These are phyloP conservation scores for Pelmatolapia mariae DNA, from an alignment of 2,113 vertebrate species.

Conservation along the genomic window DNA sequence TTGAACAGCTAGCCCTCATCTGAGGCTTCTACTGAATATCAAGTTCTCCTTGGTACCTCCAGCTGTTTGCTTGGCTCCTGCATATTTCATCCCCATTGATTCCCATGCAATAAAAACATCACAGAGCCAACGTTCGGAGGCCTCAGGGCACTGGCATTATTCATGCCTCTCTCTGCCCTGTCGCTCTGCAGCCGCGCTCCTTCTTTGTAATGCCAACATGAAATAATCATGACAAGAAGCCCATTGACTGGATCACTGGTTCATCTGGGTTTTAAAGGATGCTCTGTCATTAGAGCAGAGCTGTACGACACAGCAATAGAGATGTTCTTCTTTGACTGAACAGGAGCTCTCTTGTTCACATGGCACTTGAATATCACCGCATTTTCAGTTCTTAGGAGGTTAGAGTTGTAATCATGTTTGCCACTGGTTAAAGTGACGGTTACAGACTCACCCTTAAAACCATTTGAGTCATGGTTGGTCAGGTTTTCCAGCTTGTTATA, in stretches of 20 bases:
- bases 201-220: conserved; percentile 28
- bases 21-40: background rate
- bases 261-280: background rate
- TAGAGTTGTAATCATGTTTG: background rate
- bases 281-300: background rate
- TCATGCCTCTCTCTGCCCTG: conserved; percentile 16
- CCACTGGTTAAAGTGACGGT: background rate
- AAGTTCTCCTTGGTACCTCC: background rate
- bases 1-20: background rate
- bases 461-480: background rate
- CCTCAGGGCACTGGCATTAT: conserved; percentile 20
- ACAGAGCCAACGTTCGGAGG: background rate
- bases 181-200: background rate
- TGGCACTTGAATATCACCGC: background rate
- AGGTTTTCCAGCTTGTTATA: background rate
- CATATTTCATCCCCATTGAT: conserved; percentile 56
- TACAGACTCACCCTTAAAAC: background rate
- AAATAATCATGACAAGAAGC: conserved; percentile 32
- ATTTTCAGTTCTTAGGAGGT: background rate
- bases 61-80: conserved; percentile 32
- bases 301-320: background rate
- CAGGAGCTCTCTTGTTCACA: background rate
- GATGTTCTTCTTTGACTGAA: background rate
- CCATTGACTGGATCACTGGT: background rate
- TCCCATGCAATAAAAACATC: conserved; percentile 36